Conservation (phyloP, 2,888 invertebrate species). For the Harmothoe impar region DNA sequence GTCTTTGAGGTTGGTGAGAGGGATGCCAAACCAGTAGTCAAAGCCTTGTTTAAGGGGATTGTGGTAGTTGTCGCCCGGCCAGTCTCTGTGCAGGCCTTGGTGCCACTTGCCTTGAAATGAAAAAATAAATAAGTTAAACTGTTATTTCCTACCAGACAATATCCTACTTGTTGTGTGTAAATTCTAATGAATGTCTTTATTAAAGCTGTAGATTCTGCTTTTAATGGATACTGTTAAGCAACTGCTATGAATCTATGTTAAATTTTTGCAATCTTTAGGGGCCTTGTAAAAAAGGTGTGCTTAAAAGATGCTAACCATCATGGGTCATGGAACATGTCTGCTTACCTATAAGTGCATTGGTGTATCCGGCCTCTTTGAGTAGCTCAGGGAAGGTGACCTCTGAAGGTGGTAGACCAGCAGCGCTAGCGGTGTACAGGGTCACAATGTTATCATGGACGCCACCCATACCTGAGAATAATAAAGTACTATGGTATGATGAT, state of each 20-base stretch:
- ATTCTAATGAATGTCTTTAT: too few relatives aligned
- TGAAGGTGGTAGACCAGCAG: constrained; percentile 83
- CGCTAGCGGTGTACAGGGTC: constrained; percentile 76
- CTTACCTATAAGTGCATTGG: constrained; percentile 76
- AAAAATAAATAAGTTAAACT: too few relatives aligned
- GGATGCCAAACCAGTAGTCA: constrained; percentile 83
- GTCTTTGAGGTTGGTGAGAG: constrained; percentile 81
- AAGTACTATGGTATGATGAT: background rate
- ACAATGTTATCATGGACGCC: constrained; percentile 75
- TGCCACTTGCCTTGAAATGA: background rate
- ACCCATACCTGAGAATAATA: constrained; percentile 77
- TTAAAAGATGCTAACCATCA: too few relatives aligned
- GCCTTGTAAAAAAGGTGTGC: too few relatives aligned
- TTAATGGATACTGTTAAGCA: too few relatives aligned
- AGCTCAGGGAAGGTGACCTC: constrained; percentile 84
- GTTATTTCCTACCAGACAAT: too few relatives aligned
- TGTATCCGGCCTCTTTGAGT: constrained; percentile 82
- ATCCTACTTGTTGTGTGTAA: too few relatives aligned
- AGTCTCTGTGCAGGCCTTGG: constrained; percentile 73
- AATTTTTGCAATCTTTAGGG: too few relatives aligned
- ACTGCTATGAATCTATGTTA: too few relatives aligned
- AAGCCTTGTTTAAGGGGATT: constrained; percentile 84
- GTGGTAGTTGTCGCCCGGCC: constrained; percentile 76
- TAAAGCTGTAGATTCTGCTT: too few relatives aligned
- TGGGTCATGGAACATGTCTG: background rate